Evolutionary conservation across 1,140 invertebrate species (phyloP).

Genomic region (Drosophila nebulosa): DNA sequence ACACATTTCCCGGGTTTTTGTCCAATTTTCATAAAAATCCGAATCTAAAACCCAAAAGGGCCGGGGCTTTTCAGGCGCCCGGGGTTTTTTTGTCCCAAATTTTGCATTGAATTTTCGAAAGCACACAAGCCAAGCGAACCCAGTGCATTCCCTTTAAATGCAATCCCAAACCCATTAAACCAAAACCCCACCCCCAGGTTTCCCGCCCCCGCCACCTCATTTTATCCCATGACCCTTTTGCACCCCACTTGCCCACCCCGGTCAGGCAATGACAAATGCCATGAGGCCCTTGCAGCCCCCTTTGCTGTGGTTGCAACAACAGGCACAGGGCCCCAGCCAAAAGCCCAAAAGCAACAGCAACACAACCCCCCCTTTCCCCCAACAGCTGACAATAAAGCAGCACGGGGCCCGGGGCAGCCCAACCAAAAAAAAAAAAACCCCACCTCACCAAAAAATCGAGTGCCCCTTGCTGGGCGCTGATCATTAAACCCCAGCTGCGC

Average conservation of each 20-base stretch:
- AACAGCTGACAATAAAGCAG: constrained; percentile 13
- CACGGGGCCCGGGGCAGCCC: constrained; percentile 3
- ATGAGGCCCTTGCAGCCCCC: constrained; percentile 57
- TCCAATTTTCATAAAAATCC: constrained; percentile 8
- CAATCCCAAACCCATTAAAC: neutral
- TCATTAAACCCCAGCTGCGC: constrained; percentile 70
- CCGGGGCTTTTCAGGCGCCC: constrained; percentile 24
- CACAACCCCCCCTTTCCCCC: constrained; percentile 4
- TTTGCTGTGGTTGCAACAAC: constrained; percentile 43
- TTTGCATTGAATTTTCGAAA: constrained; percentile 19
- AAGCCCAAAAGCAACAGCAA: constrained; percentile 12
- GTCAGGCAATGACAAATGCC: constrained; percentile 58
- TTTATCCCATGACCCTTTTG: neutral
- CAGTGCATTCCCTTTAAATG: neutral
- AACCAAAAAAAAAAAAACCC: no score
- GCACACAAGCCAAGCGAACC: neutral
- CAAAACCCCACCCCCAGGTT: neutral
- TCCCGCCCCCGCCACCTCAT: neutral
- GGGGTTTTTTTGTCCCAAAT: constrained; percentile 32
- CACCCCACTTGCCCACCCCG: neutral
- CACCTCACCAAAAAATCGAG: constrained; percentile 38
- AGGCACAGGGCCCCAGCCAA: no score
- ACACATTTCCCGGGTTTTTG: neutral
- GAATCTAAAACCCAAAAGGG: constrained; percentile 41
- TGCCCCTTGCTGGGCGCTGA: constrained; percentile 47